Evolutionary conservation across 2,113 vertebrate genomes (phyloP).

Genomic region (Nipponia nippon): DNA sequence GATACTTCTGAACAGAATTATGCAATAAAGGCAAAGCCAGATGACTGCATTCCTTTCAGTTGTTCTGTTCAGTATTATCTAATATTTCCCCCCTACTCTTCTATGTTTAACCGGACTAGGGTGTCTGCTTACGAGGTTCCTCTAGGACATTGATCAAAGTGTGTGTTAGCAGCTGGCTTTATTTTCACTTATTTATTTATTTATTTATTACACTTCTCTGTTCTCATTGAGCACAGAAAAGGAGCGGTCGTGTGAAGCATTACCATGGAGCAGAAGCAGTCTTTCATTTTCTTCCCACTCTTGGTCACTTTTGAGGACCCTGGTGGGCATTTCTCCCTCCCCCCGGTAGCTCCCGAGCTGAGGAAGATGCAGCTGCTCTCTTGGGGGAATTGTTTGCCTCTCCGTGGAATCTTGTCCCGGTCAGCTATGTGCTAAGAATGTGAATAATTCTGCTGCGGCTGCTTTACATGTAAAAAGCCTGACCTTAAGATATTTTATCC

Average conservation of each 20-base stretch:
- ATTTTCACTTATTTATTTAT: neutral
- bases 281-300: neutral
- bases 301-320: neutral
- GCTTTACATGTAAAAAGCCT: conserved; percentile 58
- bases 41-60: neutral
- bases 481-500: conserved; percentile 58
- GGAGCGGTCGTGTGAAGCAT: accelerated
- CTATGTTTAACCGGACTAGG: neutral
- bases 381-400: conserved; percentile 52
- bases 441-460: conserved; percentile 62
- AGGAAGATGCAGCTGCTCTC: conserved; percentile 62
- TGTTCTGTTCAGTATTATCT: neutral
- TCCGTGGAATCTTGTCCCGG: conserved; percentile 52
- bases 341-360: neutral
- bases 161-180: neutral
- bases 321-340: neutral
- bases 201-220: neutral
- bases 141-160: neutral
- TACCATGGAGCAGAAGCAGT: neutral
- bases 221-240: neutral
- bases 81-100: neutral
- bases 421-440: conserved; percentile 67
- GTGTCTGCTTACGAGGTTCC: neutral
- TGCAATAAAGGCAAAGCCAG: neutral
- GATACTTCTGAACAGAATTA: neutral